These are phyloP conservation scores for Timandra comae DNA, from an alignment of 2,888 invertebrate species.

Conservation along the genomic window DNA sequence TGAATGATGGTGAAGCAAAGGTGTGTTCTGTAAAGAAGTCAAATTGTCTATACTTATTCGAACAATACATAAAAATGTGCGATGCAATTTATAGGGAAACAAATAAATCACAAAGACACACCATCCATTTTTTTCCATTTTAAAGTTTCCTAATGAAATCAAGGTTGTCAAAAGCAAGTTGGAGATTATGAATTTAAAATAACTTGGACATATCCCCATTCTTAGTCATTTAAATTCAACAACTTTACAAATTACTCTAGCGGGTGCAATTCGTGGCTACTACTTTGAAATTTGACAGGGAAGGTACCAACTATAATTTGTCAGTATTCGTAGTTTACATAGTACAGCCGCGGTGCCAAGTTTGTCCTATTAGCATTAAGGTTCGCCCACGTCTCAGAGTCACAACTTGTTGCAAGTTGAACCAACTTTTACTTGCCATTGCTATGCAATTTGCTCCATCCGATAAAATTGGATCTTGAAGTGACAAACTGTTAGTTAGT, in stretches of 20 bases:
- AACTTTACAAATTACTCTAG: constrained; percentile 10
- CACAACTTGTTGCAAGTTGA: constrained; percentile 51
- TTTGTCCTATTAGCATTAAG: constrained; percentile 46
- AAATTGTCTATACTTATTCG: no score
- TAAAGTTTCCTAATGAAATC: no score
- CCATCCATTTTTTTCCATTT: no score
- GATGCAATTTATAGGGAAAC: no score
- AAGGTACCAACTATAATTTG: constrained; percentile 23
- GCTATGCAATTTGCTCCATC: constrained; percentile 30
- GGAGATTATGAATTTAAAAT: not conserved
- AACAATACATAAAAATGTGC: no score
- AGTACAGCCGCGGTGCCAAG: constrained; percentile 30
- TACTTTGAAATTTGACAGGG: constrained; percentile 18
- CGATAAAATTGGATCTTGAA: constrained; percentile 22
- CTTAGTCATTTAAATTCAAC: constrained; percentile 2
- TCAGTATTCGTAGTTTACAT: constrained; percentile 22
- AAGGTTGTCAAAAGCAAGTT: no score
- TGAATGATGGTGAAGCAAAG: no score
- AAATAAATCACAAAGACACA: no score
- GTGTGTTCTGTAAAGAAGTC: no score
- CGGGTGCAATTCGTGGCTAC: constrained; percentile 5
- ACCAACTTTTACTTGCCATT: constrained; percentile 29
- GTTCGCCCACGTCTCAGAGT: constrained; percentile 30
- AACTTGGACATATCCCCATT: not conserved
- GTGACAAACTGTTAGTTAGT: not conserved